These are phyloP conservation scores for Carapus acus DNA, from an alignment of 2,797 vertebrate genomes.

Conservation along the genomic window DNA sequence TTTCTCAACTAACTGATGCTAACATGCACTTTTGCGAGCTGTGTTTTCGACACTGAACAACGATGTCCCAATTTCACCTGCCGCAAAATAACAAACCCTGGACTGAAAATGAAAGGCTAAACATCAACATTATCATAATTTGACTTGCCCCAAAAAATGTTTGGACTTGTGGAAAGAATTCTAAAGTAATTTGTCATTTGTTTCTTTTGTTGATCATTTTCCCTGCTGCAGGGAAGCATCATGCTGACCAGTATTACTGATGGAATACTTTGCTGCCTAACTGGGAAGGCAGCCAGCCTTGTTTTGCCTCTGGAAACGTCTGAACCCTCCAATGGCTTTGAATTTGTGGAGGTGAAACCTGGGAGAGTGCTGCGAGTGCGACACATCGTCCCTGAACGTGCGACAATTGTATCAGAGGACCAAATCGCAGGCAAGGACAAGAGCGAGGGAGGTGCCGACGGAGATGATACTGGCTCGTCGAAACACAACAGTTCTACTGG, in stretches of 20 bases:
- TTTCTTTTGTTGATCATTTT: background rate
- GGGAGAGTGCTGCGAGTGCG: constrained; percentile 85
- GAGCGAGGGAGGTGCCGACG: background rate
- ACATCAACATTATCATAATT: constrained; percentile 38
- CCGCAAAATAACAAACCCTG: no score
- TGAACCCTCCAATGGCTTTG: constrained; percentile 82
- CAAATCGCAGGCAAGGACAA: constrained; percentile 26
- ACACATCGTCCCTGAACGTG: constrained; percentile 74
- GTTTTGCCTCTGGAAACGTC: constrained; percentile 84
- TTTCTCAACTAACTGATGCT: background rate
- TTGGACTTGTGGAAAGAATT: constrained; percentile 6
- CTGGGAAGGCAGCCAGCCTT: constrained; percentile 81
- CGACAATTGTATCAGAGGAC: constrained; percentile 27
- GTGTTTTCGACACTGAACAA: no score
- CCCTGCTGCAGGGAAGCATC: constrained; percentile 49
- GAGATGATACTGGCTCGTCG: constrained; percentile 6
- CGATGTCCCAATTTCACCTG: no score
- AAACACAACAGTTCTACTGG: constrained; percentile 20
- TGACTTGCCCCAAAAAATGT: no score
- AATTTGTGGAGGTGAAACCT: constrained; percentile 93
- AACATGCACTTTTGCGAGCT: no score
- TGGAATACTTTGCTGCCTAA: constrained; percentile 90
- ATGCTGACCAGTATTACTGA: constrained; percentile 94
- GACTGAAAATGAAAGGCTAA: constrained; percentile 46
- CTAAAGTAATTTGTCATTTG: background rate